phyloP scores from a whole-genome alignment of 2,888 invertebrate genomes.

The Ypsolopha sequella region DNA sequence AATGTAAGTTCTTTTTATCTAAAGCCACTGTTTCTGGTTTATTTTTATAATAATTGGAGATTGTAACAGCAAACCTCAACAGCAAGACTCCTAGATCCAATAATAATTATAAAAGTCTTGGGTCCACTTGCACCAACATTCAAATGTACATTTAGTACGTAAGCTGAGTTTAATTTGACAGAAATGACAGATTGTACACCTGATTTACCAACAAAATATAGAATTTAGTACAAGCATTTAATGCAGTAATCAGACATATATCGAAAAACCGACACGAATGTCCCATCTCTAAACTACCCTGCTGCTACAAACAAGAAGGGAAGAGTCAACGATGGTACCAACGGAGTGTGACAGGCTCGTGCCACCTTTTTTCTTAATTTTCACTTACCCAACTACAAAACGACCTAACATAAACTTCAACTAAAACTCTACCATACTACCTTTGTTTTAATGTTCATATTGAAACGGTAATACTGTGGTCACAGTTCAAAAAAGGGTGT shows the following conservation, averaged over 20 bases:
- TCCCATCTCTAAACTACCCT: slow-evolving; percentile 37
- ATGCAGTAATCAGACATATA: neutral
- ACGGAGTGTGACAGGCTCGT: slow-evolving; percentile 40
- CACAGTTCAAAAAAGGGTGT: slow-evolving; percentile 19
- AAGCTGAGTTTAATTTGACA: too few relatives aligned
- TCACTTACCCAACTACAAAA: slow-evolving; percentile 43
- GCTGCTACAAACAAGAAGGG: slow-evolving; percentile 25
- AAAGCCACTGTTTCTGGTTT: neutral
- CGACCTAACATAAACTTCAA: slow-evolving; percentile 17
- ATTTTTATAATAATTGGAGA: too few relatives aligned
- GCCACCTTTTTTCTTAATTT: slow-evolving; percentile 64
- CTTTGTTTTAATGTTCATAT: slow-evolving; percentile 6
- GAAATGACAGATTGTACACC: neutral
- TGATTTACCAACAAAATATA: neutral
- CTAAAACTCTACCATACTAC: slow-evolving; percentile 13
- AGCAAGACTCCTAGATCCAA: too few relatives aligned
- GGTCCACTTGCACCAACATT: too few relatives aligned
- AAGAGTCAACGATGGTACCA: slow-evolving; percentile 25
- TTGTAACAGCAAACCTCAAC: too few relatives aligned
- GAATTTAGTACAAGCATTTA: neutral
- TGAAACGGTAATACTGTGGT: neutral
- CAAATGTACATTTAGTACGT: too few relatives aligned
- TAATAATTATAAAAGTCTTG: too few relatives aligned
- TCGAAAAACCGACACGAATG: neutral
- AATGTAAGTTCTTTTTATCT: neutral